Evolutionary conservation across 1,140 invertebrate species (phyloP), one percentile per base, ranked within the genome.

Genomic region (Apis cerana): DNA sequence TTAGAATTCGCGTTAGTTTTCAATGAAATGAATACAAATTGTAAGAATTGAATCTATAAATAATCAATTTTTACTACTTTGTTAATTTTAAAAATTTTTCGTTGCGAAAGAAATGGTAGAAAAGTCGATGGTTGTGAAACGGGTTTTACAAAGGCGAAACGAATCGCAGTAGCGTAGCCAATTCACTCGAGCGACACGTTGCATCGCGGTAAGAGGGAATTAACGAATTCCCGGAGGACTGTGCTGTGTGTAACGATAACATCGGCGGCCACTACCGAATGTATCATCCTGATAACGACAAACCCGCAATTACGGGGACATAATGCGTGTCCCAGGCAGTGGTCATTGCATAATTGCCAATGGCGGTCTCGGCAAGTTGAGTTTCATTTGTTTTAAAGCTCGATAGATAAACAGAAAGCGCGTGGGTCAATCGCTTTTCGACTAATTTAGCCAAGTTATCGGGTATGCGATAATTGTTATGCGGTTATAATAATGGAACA

Each of bases 151-250:
- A 23, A 50, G 19, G n/a, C 21, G n/a, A 52, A 27, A 67, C 71
- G 79, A 74, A 74, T 80, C 79, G 52, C 50, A 62, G 65, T 77
- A 52, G 74, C 69, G 59, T 64, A 72, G 23, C 54, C 74, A 77
- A 58, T 72, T 61, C 64, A 59, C 64, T 76, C 71, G 54, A 62
- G 50, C 59, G 61, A 64, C 58, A 11, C 50, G 43, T 8, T 43
- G 54, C 33, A 48, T 64, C 67, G 33, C 52, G 75, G 64, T 77
- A 77, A 77, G 50, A 68, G 64, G 50, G 74, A 77, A 77, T 77
- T 68, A 77, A 77, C 75, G 75, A 77, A 77, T 68, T 77, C 64
- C 75, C 75, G 50, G 27, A 68, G 64, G 75, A 77, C 21, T 27
- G 21, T 61, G 7, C 21, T 19, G 27, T 62, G 1, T 4, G 64